Percentiles rank a stretch among this genome's conserved stretches.
These are phyloP conservation scores for Synergus laeviventris DNA, from an alignment of 2,888 invertebrate genomes.

Conservation along the genomic window DNA sequence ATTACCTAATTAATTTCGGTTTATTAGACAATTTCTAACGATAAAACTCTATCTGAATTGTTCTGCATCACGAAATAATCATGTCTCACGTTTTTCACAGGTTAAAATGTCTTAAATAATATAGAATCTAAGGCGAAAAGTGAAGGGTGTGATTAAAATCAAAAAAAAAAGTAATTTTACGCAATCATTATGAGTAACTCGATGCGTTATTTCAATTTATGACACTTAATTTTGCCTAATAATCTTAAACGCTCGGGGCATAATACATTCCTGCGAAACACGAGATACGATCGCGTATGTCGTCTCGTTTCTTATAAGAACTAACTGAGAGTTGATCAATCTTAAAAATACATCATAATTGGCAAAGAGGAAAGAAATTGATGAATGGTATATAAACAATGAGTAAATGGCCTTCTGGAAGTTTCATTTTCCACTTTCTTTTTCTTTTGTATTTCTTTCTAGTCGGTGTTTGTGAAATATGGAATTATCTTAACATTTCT, in stretches of 20 bases:
- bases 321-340: background rate
- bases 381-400: background rate
- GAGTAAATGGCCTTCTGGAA: background rate
- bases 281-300: background rate
- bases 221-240: slow-evolving; percentile 12
- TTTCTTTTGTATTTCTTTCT: background rate
- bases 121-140: background rate
- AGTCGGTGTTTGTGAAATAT: background rate
- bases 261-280: slow-evolving; percentile 10
- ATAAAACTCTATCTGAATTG: background rate
- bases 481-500: background rate
- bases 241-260: background rate
- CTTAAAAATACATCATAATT: background rate
- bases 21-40: no score
- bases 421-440: background rate
- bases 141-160: slow-evolving; percentile 22
- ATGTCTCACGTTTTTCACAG: background rate
- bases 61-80: background rate
- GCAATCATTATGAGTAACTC: slow-evolving; percentile 14
- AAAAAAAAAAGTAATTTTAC: background rate
- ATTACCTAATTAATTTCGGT: no score
- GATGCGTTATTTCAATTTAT: slow-evolving; percentile 18
- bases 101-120: slow-evolving; percentile 16
- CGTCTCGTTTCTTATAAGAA: background rate
- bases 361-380: background rate